Conservation (phyloP, 2,113 vertebrate genomes). For the Prinia subflava region DNA sequence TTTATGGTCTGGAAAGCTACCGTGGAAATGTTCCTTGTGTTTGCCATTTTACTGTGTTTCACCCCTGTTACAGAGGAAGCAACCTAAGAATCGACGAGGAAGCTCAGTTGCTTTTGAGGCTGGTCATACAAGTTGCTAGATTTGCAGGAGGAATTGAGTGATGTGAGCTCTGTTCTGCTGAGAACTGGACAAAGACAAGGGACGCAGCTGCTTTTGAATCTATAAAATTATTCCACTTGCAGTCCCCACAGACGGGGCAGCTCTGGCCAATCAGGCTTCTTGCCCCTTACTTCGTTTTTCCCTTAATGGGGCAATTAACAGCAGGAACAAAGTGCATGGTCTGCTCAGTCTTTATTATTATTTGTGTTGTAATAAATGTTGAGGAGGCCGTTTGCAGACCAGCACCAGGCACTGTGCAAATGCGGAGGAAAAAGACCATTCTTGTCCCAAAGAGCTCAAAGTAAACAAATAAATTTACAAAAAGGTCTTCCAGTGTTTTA, state of each 20-base stretch:
- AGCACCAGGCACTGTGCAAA: neutral
- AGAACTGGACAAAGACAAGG: conserved; percentile 45
- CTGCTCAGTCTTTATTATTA: conserved; percentile 56
- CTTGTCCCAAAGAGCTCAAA: neutral
- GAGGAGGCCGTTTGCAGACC: conserved; percentile 8
- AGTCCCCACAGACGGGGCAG: conserved; percentile 21
- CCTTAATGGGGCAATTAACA: conserved; percentile 65
- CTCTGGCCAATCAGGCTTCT: conserved; percentile 51
- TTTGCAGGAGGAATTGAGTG: neutral
- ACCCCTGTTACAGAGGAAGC: neutral
- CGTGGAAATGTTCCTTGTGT: neutral
- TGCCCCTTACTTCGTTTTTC: conserved; percentile 54
- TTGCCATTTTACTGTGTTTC: neutral
- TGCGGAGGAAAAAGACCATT: neutral
- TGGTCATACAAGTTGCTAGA: neutral
- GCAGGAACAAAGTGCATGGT: conserved; percentile 59
- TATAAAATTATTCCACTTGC: conserved; percentile 47
- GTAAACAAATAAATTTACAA: neutral
- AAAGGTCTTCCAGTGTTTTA: neutral
- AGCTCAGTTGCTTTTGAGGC: neutral
- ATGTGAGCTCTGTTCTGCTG: neutral
- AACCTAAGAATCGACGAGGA: neutral
- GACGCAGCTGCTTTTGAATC: conserved; percentile 41
- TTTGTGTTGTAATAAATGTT: conserved; percentile 49
- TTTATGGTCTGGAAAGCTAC: conserved; percentile 6